Base-by-base conservation (phyloP, 2,113 vertebrate genomes). In the Alligator mississippiensis region DNA sequence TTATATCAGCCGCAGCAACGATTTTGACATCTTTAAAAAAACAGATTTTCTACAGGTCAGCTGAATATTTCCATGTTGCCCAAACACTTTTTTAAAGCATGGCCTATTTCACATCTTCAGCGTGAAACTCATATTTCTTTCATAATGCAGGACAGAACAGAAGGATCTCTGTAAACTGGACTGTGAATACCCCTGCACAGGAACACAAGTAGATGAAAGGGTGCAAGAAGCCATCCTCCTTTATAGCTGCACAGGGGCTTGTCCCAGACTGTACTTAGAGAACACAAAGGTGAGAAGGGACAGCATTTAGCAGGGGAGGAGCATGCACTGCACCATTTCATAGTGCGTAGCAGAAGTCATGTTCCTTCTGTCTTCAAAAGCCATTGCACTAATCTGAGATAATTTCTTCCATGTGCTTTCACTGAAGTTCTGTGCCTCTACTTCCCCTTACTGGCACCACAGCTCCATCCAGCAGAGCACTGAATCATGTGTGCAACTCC, bases 21-120 rank as follows among this genome's bases (percentile, higher is more conserved):
- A 96, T 98, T 97, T 96, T 98, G 97, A 98, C 98, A 97, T 98
- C 99, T 99, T 98, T 96, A 97, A 98, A 97, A 98, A 94, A 98
- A 97, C 98, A 98, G 97, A 92, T 94, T 97, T 97, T 97, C 96
- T 88, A 93, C 80, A 19, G 3, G 70, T 80, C 92, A 92, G 75
- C 15, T 1, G 76, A 93, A 87, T 6, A 64, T 90, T 66, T 61
- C 80, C 82, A 89, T 76, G 63, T 87, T 28, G 0, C 68, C 15
- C 95, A 86, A 96, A 86, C 1, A 11, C 85, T 83, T 58, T 81
- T 84, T 84, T 16, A 90, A 78, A 57, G 16, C 1, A 89, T 80
- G 22, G 87, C 77, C 62, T 90, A 59, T 66, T 77, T 59, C 0
- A 4, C 54, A 82, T 3, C 9, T 85, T 85, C 80, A 94, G 79